A percentile compares a stretch with the other conserved stretches of the same genome.
These are phyloP conservation scores for Caenorhabditis virilis DNA, from an alignment of 2,888 invertebrate species.

Conservation along the genomic window DNA sequence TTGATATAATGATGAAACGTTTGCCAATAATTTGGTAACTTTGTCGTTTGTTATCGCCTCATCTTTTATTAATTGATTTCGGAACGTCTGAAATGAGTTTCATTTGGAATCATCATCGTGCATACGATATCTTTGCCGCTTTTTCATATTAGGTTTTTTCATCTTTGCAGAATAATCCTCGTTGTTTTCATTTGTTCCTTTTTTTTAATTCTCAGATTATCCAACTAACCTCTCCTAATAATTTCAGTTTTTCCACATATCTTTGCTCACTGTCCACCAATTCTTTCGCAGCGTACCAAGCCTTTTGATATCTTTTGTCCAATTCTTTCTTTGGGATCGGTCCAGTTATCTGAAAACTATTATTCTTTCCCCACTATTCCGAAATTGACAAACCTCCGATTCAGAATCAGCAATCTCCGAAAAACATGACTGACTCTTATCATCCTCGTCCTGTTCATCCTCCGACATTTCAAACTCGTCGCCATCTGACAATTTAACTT, in stretches of 20 bases:
- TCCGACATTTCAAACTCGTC: slow-evolving; percentile 63
- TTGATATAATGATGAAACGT: slow-evolving; percentile 75
- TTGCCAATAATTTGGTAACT: slow-evolving; percentile 75
- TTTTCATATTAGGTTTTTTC: too few relatives aligned
- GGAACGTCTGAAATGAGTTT: slow-evolving; percentile 72
- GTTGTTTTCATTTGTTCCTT: too few relatives aligned
- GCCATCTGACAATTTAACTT: slow-evolving; percentile 61
- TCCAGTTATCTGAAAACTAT: slow-evolving; percentile 2
- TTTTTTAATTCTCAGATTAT: too few relatives aligned
- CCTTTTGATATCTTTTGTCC: slow-evolving; percentile 60
- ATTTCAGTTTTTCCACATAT: slow-evolving; percentile 74
- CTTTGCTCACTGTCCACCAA: slow-evolving; percentile 75
- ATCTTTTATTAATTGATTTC: slow-evolving; percentile 74
- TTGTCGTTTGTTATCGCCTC: slow-evolving; percentile 74
- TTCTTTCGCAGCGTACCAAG: slow-evolving; percentile 74
- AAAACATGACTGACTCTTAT: slow-evolving; percentile 34
- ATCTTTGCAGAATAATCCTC: too few relatives aligned
- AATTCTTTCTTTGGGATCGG: slow-evolving; percentile 14
- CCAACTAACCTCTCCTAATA: slow-evolving; percentile 75
- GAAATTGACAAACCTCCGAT: slow-evolving; percentile 24
- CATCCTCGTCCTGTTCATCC: slow-evolving; percentile 66
- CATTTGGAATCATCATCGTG: neutral
- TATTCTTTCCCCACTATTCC: slow-evolving; percentile 2
- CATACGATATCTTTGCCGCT: too few relatives aligned
- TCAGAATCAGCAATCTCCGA: slow-evolving; percentile 42